Evolutionary conservation across 2,888 invertebrate species (phyloP).

Genomic region (Villa cingulata): DNA sequence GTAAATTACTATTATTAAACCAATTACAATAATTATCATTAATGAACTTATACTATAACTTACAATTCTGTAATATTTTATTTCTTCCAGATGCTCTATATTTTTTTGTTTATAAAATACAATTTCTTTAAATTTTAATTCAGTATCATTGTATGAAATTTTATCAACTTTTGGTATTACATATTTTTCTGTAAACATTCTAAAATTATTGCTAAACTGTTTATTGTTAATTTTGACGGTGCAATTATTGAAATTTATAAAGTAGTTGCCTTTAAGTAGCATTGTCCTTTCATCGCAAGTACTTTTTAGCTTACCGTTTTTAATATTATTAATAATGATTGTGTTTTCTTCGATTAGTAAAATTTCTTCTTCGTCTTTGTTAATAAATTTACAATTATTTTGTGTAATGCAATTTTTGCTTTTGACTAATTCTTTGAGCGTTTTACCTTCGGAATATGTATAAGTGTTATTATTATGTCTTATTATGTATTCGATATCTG

Average conservation of each 20-base stretch:
- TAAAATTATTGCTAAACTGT: not conserved
- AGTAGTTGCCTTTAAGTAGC: not conserved
- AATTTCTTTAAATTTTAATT: not conserved
- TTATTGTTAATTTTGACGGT: not conserved
- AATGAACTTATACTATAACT: not conserved
- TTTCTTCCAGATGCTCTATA: not conserved
- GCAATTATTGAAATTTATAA: conserved; percentile 2
- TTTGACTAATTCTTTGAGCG: not conserved
- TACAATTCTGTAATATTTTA: not conserved
- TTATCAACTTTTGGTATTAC: conserved; percentile 1
- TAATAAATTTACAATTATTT: not conserved
- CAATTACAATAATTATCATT: not conserved
- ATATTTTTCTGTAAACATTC: not conserved
- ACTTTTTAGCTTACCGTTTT: not conserved
- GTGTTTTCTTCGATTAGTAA: not conserved
- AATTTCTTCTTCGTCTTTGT: not conserved
- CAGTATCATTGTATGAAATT: not conserved
- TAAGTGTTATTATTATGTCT: not conserved
- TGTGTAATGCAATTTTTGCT: not conserved
- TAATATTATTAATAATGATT: not conserved
- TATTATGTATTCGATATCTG: conserved; percentile 4
- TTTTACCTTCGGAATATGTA: conserved; percentile 1
- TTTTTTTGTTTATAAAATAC: not conserved
- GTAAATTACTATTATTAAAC: too few relatives aligned
- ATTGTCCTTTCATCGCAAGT: conserved; percentile 1